A percentile compares a stretch with the other conserved stretches of the same genome.
Evolutionary conservation across 2,888 invertebrate genomes (phyloP).

Genomic region (Zhengitettix transpicula): DNA sequence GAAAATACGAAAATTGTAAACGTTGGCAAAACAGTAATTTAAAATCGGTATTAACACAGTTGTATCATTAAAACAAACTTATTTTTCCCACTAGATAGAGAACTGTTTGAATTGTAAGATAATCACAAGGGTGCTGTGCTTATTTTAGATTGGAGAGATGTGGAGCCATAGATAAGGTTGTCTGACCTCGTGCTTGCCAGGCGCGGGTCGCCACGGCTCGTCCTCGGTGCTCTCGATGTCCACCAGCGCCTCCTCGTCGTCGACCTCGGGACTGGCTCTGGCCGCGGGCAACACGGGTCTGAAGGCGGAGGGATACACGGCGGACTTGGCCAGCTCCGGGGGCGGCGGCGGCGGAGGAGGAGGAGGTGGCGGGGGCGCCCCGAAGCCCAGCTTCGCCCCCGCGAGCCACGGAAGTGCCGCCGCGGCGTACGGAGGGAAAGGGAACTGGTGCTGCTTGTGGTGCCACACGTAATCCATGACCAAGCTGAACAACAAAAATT

Average conservation of each 20-base stretch:
- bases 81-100: no score
- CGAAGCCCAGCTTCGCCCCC: conserved; percentile 8
- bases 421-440: conserved; percentile 47
- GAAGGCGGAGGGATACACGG: conserved; percentile 36
- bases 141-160: no score
- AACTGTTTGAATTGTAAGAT: no score
- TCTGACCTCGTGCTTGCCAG: not conserved
- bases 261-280: conserved; percentile 27
- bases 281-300: conserved; percentile 32
- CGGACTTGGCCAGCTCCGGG: not conserved
- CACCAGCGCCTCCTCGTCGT: conserved; percentile 65
- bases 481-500: conserved; percentile 21
- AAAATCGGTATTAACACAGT: no score
- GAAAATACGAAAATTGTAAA: no score
- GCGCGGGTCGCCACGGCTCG: conserved; percentile 27
- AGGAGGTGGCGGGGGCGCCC: conserved; percentile 17
- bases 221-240: conserved; percentile 80
- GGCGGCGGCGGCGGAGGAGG: conserved; percentile 20
- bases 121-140: no score
- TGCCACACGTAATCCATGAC: conserved; percentile 74
- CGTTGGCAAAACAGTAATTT: no score
- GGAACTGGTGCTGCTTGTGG: conserved; percentile 32
- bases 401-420: conserved; percentile 38
- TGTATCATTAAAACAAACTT: no score
- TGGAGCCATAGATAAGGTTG: no score